These are phyloP conservation scores for Perca fluviatilis DNA, from an alignment of 2,113 vertebrate species.

Conservation along the genomic window DNA sequence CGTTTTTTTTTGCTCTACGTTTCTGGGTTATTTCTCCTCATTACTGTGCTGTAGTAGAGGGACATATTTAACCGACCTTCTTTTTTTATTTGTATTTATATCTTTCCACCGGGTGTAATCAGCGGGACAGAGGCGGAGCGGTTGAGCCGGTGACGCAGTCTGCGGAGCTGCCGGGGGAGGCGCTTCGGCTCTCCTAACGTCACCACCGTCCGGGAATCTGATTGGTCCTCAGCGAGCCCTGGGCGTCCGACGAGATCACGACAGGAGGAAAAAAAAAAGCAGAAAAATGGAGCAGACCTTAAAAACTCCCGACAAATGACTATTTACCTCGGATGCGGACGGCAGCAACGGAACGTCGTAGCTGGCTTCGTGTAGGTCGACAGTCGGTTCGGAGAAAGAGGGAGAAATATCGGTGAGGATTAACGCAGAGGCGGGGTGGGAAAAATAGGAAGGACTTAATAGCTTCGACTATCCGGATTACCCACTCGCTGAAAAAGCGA, in stretches of 20 bases:
- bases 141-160: constrained; percentile 58
- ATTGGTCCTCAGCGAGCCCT: constrained; percentile 57
- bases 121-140: constrained; percentile 40
- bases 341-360: background rate
- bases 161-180: constrained; percentile 65
- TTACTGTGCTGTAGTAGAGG: background rate
- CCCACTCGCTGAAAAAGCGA: constrained; percentile 58
- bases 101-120: constrained; percentile 13
- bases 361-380: constrained; percentile 13
- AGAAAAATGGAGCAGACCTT: constrained; percentile 35
- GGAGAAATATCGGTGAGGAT: constrained; percentile 40
- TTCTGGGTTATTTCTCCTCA: background rate
- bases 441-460: constrained; percentile 7
- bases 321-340: constrained; percentile 12
- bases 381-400: background rate
- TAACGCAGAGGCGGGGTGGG: constrained; percentile 39
- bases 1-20: background rate
- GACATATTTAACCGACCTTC: constrained; percentile 4
- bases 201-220: background rate
- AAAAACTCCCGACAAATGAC: constrained; percentile 52
- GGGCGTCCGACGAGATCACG: constrained; percentile 63
- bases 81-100: constrained; percentile 25
- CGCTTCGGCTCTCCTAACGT: constrained; percentile 47
- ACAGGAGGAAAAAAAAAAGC: background rate
- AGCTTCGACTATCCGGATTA: constrained; percentile 66